phyloP scores from a whole-genome alignment of 1,140 invertebrate genomes.

The Atta cephalotes region DNA sequence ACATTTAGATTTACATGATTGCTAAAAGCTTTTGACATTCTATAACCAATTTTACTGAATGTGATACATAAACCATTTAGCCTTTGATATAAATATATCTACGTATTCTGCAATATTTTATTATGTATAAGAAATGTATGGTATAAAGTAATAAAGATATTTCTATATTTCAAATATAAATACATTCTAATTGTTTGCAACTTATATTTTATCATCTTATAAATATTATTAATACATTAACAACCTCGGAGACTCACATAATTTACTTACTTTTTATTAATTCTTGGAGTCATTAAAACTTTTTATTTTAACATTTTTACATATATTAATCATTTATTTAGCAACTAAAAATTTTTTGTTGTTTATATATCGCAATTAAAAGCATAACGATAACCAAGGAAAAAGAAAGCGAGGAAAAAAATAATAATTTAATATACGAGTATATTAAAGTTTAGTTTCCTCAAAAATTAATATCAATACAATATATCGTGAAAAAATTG shows the following conservation, averaged over 20 bases:
- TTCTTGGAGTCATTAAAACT: too few species aligned
- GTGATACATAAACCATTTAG: not conserved
- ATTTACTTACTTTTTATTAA: too few species aligned
- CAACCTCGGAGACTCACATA: too few species aligned
- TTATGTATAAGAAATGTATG: not conserved
- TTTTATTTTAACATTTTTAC: too few species aligned
- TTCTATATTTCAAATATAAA: too few species aligned
- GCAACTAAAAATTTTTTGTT: not conserved
- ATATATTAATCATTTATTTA: not conserved
- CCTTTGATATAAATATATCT: not conserved
- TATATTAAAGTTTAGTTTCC: not conserved
- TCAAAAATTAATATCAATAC: not conserved
- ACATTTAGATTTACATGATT: not conserved
- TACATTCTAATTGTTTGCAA: not conserved
- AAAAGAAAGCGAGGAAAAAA: not conserved
- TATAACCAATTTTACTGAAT: not conserved
- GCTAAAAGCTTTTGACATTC: not conserved
- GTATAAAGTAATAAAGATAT: not conserved
- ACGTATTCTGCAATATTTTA: not conserved
- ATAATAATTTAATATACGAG: slow-evolving; percentile 2
- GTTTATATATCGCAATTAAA: not conserved
- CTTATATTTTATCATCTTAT: too few species aligned
- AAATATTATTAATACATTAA: too few species aligned
- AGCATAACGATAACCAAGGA: not conserved
- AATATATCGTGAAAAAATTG: not conserved